These are phyloP conservation scores for Clupea harengus DNA, from an alignment of 2,113 vertebrate genomes.

Conservation along the genomic window DNA sequence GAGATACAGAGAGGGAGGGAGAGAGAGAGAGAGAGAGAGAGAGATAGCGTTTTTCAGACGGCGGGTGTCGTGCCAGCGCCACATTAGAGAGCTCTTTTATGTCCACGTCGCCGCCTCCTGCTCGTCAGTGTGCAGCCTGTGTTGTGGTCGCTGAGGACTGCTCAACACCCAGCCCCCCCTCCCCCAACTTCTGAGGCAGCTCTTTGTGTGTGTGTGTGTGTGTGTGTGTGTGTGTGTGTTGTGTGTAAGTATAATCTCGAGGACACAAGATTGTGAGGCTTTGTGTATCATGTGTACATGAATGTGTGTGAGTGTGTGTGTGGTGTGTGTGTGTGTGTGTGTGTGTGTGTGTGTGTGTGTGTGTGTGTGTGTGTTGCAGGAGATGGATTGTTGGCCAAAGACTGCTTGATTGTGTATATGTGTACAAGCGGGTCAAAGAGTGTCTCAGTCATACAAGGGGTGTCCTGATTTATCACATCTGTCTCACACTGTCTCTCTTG, in stretches of 20 bases:
- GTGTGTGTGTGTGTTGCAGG: conserved; percentile 31
- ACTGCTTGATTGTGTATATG: background rate
- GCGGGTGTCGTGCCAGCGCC: conserved; percentile 68
- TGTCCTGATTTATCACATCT: conserved; percentile 1
- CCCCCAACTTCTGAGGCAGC: conserved; percentile 60
- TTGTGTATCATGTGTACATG: too few relatives aligned
- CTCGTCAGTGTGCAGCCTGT: conserved; percentile 74
- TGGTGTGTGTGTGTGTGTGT: conserved; percentile 25
- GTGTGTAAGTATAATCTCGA: background rate
- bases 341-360: conserved; percentile 40
- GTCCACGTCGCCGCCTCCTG: conserved; percentile 70
- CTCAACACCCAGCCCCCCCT: conserved; percentile 51
- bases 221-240: conserved; percentile 17
- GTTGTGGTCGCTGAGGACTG: conserved; percentile 72
- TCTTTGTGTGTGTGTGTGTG: conserved; percentile 32
- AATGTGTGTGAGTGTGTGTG: too few relatives aligned
- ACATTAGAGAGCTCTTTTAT: conserved; percentile 77
- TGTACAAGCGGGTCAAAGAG: conserved; percentile 22
- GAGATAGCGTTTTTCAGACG: conserved; percentile 39
- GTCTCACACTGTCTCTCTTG: background rate
- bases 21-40: background rate
- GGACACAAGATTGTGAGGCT: background rate
- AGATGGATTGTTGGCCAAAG: background rate
- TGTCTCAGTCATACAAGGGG: background rate
- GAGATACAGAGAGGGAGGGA: background rate